Base-by-base conservation (phyloP, 2,113 vertebrate species). In the Lasiurus cinereus region DNA sequence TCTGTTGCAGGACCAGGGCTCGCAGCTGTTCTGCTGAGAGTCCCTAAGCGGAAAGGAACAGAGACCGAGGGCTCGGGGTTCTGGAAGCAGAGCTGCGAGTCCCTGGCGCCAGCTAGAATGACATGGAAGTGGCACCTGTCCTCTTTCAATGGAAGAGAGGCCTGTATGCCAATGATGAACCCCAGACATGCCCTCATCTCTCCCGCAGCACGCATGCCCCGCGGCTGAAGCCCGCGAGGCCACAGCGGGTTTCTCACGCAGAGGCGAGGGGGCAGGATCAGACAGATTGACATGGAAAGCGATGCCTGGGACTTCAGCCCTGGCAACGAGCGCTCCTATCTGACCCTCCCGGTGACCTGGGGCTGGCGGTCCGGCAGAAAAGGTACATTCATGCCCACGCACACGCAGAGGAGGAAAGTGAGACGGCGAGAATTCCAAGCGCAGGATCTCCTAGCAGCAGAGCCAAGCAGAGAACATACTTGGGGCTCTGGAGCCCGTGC, bases 251-350 rank as follows among this genome's bases (percentile, higher is more conserved):
- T 56, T 85, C 78, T 82, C 76, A 73, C 88, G 83, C 50, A 72
- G 33, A 90, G 67, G 46, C 36, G 3, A 59, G 82, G 78, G 46
- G 46, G 24, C 3, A 92, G 0, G 50, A 94, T 74, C 39, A 56
- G 48, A 85, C 93, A 96, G 52, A 88, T 21, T 48, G 69, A 69
- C 56, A 50, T 91, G 74, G 89, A 95, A 93, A 67, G 22, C 56
- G 59, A 94, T 70, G 56, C 73, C 56, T 88, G 48, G 27, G 16
- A 79, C 39, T 86, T 86, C 56, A 84, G 50, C 79, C 66, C 83
- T 95, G 78, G 83, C 93, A 87, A 89, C 66, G 31, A 74, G 56
- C 12, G 70, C 83, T 83, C 73, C 46, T 66, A 83, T 52, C 56
- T 88, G 70, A 83, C 66, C 33, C 24, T 88, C 72, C 21, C 5